Evolutionary conservation across 1,140 invertebrate species (phyloP).

Genomic region (Brachionus sp.): DNA sequence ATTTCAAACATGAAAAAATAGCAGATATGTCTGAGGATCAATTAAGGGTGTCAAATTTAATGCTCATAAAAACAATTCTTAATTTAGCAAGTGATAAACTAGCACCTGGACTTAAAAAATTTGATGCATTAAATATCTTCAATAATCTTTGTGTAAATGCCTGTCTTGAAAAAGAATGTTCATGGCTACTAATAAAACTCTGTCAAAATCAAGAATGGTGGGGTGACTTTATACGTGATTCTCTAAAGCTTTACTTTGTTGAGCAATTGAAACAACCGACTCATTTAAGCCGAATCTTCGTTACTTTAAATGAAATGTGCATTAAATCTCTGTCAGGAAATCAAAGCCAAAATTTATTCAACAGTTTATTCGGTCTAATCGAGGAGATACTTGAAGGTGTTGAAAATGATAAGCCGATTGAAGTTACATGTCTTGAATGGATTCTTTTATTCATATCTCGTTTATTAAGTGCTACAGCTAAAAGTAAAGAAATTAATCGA

Average conservation of each 20-base stretch:
- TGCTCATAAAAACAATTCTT: conserved; percentile 61
- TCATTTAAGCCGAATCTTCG: conserved; percentile 44
- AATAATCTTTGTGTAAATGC: conserved; percentile 67
- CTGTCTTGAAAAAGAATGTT: conserved; percentile 66
- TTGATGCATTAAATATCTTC: conserved; percentile 65
- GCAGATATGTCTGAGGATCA: conserved; percentile 76
- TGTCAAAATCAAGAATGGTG: conserved; percentile 78
- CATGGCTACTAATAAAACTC: conserved; percentile 73
- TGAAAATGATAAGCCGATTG: not conserved
- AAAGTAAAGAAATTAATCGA: not conserved
- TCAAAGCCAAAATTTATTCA: not conserved
- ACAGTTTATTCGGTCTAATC: conserved; percentile 13
- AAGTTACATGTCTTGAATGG: conserved; percentile 43
- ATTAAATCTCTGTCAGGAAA: not conserved
- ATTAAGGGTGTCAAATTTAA: conserved; percentile 59
- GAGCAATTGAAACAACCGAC: conserved; percentile 73
- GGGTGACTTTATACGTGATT: conserved; percentile 79
- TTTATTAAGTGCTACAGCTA: not conserved
- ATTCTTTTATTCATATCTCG: conserved; percentile 8
- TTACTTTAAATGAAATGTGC: conserved; percentile 35
- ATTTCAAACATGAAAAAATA: conserved; percentile 63
- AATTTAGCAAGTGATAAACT: conserved; percentile 52
- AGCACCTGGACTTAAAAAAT: conserved; percentile 65
- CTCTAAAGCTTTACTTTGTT: conserved; percentile 72
- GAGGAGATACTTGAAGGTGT: not conserved